Evolutionary conservation across 1,140 invertebrate genomes (phyloP), one percentile per base, ranked within the genome.

Genomic region (Brevipalpus yothersi): DNA sequence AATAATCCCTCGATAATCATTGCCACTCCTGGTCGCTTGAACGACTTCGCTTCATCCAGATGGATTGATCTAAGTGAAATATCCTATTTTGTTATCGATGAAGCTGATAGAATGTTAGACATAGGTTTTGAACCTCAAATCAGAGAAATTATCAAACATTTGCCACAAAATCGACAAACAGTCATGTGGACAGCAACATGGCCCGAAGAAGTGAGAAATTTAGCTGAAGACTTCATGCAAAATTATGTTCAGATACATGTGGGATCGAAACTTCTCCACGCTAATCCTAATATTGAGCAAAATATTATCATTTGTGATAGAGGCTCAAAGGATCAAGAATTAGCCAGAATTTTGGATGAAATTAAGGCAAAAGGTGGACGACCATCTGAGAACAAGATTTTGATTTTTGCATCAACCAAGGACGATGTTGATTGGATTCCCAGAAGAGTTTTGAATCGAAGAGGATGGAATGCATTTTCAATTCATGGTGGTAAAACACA

Each of bases 11-110:
- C 96, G 68, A 80, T 98, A 61, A 69, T 98, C 2, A 88, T 96
- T 4, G 91, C 86, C 4, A 99, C 94, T 0, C 86, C 90, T 0
- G 94, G 94, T 1, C 75, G 94, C 43, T 73, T 98, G 1, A 74
- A 83, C 39, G 89, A 97, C 68, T 84, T 96, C 61, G 76, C 92
- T 0, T 74, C 80, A 0, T 78, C 79, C 60, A 78, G 79, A 13
- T 78, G 82, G 56, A 76, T 96, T 1, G 76, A 58, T 54, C 58
- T 67, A 15, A 59, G 61, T 47, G 49, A 63, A 43, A 61, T 69
- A 4, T 59, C 63, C 45, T 66, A 64, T 58, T 41, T 60, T 10
- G 75, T 78, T 1, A 58, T 77, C 31, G 76, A 77, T 69, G 76
- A 77, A 68, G 76, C 76, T 57, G 76, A 77, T 63, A 66, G 76